Base-by-base conservation (phyloP, 2,113 vertebrate species). In the Cheirogaleus medius region DNA sequence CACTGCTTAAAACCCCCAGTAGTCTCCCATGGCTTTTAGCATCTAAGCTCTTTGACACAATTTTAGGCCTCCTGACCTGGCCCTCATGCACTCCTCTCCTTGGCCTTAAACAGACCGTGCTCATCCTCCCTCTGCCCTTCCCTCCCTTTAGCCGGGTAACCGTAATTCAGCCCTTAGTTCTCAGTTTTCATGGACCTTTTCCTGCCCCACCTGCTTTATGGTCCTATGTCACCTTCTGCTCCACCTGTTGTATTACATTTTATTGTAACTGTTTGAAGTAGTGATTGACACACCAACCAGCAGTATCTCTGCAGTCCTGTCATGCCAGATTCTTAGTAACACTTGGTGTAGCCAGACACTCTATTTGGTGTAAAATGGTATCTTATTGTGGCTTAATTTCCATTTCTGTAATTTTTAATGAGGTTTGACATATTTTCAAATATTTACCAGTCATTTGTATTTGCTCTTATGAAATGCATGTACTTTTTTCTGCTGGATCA, bases 401-500 rank as follows among this genome's bases (percentile, higher is more conserved):
- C 42, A 81, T 47, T 68, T 83, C 37, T 92, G 12, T 64, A 64
- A 66, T 32, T 97, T 94, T 88, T 88, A 93, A 81, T 95, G 56
- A 94, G 15, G 13, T 64, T 84, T 66, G 80, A 6, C 17, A 37
- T 91, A 58, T 77, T 93, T 82, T 86, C 4, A 91, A 74, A 29
- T 64, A 32, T 82, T 58, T 58, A n/a, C 37, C 60, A 68, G 1
- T 13, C 32, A 83, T 81, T 47, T 54, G 29, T 73, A 39, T 56
- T 89, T 44, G 68, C 11, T 86, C 9, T 64, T 68, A 20, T 64
- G 66, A 90, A 96, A 83, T 87, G 20, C 21, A 7, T 69, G 9
- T 20, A 44, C 1, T 49, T 52, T 66, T 52, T 71, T 25, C 42
- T 39, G 17, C 12, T 81, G 66, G 49, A 13, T 68, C 69, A 42